Evolutionary conservation across 2,113 vertebrate species (phyloP).

Genomic region (Talpa occidentalis): DNA sequence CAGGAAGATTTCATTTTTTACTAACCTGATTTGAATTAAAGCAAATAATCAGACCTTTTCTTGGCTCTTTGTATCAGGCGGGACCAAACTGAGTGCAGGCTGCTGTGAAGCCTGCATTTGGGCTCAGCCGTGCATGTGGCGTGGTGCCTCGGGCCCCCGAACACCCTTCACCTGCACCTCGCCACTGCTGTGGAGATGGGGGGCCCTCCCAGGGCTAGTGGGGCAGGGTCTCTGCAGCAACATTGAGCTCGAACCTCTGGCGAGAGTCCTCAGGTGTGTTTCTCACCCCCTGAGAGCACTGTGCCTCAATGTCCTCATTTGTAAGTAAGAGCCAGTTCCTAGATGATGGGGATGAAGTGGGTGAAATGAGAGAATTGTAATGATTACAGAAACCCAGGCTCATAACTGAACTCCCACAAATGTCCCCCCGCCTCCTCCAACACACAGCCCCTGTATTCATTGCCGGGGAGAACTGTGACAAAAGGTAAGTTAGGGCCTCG

Average conservation of each 20-base stretch:
- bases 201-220: too few species aligned
- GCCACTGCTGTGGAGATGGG: rapidly evolving
- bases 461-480: rapidly evolving
- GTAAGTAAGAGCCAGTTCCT: neutral
- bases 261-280: rapidly evolving
- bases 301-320: rapidly evolving
- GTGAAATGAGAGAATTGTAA: rapidly evolving
- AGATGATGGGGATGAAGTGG: rapidly evolving
- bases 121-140: too few species aligned
- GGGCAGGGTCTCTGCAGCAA: rapidly evolving
- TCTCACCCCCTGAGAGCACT: neutral
- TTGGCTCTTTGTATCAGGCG: neutral
- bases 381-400: too few species aligned
- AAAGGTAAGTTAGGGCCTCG: neutral
- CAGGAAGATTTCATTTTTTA: neutral
- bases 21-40: neutral
- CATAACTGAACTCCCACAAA: rapidly evolving
- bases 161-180: rapidly evolving
- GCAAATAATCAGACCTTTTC: neutral
- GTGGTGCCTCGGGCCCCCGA: too few species aligned
- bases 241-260: neutral
- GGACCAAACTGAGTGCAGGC: rapidly evolving
- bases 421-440: neutral
- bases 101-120: rapidly evolving
- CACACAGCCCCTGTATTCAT: neutral